Evolutionary conservation across 2,888 invertebrate species (phyloP), one percentile per base, ranked within the genome.

Genomic region (Orthosia gracilis): DNA sequence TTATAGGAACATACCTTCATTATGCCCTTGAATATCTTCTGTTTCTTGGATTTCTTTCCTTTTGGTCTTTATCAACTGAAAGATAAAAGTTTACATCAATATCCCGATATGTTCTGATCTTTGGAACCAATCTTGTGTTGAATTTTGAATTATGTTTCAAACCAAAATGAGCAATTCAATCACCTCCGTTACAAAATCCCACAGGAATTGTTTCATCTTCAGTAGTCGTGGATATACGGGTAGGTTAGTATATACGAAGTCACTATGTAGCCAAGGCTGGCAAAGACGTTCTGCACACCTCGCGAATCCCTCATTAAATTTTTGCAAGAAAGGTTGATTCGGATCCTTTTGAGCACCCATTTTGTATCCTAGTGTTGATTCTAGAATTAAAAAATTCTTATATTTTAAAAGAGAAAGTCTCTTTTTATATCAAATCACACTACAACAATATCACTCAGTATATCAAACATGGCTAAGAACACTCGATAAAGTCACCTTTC

Each of bases 231-330:
- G 50, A 18, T 85, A 83, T 1, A 67, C 12, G 0, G 85, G 80
- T 9, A 85, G 76, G 67, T 84, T 84, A 13, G 68, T 80, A 54
- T 87, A 90, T 0, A 90, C 18, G 0, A 82, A 26, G 23, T 89
- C 86, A 17, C 62, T 85, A 61, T 90, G 83, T 5, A 90, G 70
- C 90, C 90, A 90, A 0, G 89, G 89, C 52, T 85, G 82, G 40
- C 76, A 84, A 7, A 89, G 18, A 5, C 90, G 73, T 11, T 76
- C 70, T 0, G 83, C 69, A 12, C 52, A 12, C 9, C 74, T 76
- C 0, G 75, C 75, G 3, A 84, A 65, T 0, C 76, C 67, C 18
- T 70, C 58, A 3, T 84, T 85, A 59, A 89, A 86, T 0, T 87
- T 84, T 17, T 57, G 74, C 9, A 88, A 71, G 55, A 89, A 87